These are phyloP conservation scores for Meta bourneti DNA, from an alignment of 2,888 invertebrate species.

Conservation along the genomic window DNA sequence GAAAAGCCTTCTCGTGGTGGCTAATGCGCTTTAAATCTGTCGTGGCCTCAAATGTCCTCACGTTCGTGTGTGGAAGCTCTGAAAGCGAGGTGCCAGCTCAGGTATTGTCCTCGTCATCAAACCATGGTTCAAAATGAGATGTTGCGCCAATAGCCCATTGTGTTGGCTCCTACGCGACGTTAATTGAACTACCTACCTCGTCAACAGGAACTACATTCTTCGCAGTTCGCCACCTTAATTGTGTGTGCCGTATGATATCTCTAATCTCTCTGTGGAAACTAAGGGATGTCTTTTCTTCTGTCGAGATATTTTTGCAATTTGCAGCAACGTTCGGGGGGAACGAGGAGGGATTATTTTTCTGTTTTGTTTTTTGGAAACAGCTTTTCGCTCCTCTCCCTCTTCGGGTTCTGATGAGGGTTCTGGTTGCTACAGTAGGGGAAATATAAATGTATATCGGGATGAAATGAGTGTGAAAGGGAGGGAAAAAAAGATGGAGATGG, in stretches of 20 bases:
- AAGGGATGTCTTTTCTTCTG: not conserved
- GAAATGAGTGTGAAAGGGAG: not conserved
- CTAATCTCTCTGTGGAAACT: not conserved
- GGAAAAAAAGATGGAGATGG: not conserved
- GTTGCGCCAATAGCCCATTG: no score
- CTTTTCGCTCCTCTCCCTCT: not conserved
- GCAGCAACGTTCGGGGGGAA: not conserved
- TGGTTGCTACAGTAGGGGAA: not conserved
- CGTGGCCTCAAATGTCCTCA: no score
- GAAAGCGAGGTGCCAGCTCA: no score
- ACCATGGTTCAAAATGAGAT: no score
- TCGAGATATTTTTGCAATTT: constrained; percentile 1
- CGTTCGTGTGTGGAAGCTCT: no score
- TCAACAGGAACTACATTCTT: no score
- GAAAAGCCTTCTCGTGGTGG: no score
- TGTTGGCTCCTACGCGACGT: no score
- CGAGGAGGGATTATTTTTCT: not conserved
- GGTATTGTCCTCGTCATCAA: no score
- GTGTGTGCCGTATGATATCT: not conserved
- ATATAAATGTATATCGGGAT: not conserved
- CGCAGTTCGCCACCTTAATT: not conserved
- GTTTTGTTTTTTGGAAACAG: not conserved
- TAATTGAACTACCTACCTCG: no score
- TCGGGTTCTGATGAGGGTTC: not conserved
- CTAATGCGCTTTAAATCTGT: no score